phyloP scores from a whole-genome alignment of 1,140 invertebrate genomes.

The Elysia chlorotica region DNA sequence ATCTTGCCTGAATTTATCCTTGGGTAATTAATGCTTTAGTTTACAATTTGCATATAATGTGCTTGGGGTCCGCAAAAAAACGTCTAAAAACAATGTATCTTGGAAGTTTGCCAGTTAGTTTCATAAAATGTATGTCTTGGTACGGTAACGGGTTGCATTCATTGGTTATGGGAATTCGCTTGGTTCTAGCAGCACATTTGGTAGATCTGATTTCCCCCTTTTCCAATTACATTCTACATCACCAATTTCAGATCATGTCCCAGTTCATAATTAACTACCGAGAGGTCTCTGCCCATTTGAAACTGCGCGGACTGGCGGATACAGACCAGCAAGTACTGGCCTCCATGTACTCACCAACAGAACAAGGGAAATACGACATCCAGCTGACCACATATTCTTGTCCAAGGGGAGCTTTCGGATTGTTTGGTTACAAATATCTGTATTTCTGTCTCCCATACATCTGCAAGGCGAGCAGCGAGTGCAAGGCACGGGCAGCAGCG shows the following conservation, averaged over 20 bases:
- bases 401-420: slow-evolving; percentile 6
- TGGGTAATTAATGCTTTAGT: too few relatives aligned
- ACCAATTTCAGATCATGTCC: slow-evolving; percentile 2
- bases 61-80: too few relatives aligned
- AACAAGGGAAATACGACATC: slow-evolving; percentile 1
- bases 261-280: slow-evolving; percentile 2
- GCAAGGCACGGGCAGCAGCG: too few relatives aligned
- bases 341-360: slow-evolving; percentile 11
- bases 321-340: slow-evolving; percentile 18
- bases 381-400: slow-evolving; percentile 11
- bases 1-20: not conserved
- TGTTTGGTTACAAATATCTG: slow-evolving; percentile 14
- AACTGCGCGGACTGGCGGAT: slow-evolving; percentile 7
- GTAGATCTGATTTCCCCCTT: not conserved
- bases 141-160: too few relatives aligned
- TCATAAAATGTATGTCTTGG: too few relatives aligned
- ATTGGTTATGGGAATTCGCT: not conserved
- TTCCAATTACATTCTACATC: not conserved
- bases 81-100: too few relatives aligned
- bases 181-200: not conserved
- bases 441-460: slow-evolving; percentile 20
- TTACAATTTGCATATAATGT: too few relatives aligned
- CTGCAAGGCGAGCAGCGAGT: slow-evolving; percentile 1
- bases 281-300: not conserved
- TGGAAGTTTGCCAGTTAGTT: too few relatives aligned